Base-by-base conservation (phyloP, 2,888 invertebrate genomes). In the Ariolimax columbianus region DNA sequence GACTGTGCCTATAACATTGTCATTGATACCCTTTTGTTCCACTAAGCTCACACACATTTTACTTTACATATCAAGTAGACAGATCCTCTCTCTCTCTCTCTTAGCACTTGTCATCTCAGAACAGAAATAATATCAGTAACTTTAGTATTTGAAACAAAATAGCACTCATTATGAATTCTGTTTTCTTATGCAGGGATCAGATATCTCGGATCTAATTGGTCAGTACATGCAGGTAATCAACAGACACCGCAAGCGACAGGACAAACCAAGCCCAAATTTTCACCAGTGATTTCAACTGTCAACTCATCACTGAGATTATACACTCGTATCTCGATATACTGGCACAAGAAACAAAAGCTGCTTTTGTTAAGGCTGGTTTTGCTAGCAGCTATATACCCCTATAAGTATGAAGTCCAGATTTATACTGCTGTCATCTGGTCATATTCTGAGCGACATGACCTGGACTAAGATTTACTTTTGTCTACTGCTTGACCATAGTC, bases 201-300 rank as follows among this genome's bases (percentile, higher is more conserved):
- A 99, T 95, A 98, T 99, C 91, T 98, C 98, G 78, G 96, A 98
- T 89, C 96, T 99, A 91, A 98, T 99, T 92, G 96, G 98, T 51
- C 99, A 99, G 94, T 99, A 99, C 95, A 98, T 99, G 93, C 97
- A 97, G 91, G 96, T 98, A 95, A 97, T 92, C 77, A 92, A 92
- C 88, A 88, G 90, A 26, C 89, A 91, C 84, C 88, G 90, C 84
- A 91, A 92, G 85, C 88, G 90, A 38, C 91, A 90, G 17, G 87
- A 88, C 77, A 85, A 70, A 81, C 85, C 40, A 36, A 81, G 47
- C 72, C 79, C 70, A 2, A 77, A 77, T 66, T 59, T 36, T n/a
- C 55, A 82, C 36, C 38, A 55, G 33, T 77, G 63, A 75, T 73
- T 23, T 7, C 43, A 26, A 23, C 26, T 17, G 2, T 14, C 19